A percentile compares a stretch with the other conserved stretches of the same genome.
Conservation (phyloP, 2,797 vertebrate species). For the Hapalemur alaotrensis region DNA sequence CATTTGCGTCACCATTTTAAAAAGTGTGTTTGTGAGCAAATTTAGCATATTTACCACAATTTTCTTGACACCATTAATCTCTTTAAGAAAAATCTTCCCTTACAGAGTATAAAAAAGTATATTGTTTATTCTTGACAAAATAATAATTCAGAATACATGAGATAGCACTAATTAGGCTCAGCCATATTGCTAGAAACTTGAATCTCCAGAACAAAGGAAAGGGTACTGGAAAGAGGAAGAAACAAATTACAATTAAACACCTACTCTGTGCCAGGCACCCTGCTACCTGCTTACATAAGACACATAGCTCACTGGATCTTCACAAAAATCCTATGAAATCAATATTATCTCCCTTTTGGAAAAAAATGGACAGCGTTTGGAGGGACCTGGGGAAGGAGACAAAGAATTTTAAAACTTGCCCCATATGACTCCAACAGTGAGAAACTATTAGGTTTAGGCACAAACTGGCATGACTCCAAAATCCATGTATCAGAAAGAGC, state of each 20-base stretch:
- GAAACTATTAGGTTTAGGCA: not conserved
- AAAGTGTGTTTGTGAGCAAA: not conserved
- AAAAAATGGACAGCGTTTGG: not conserved
- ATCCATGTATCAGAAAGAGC: not conserved
- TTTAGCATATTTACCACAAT: not conserved
- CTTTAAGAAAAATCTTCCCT: not conserved
- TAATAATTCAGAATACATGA: constrained; percentile 2
- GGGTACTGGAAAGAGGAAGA: not conserved
- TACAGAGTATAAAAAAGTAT: not conserved
- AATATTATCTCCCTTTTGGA: not conserved
- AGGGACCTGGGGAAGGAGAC: not conserved
- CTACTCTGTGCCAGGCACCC: not conserved
- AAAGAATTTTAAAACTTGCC: not conserved
- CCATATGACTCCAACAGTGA: not conserved
- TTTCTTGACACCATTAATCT: not conserved
- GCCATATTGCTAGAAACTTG: not conserved
- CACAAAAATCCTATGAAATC: not conserved
- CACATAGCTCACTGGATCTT: not conserved
- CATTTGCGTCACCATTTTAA: not conserved
- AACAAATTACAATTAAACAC: not conserved
- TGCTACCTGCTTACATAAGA: not conserved
- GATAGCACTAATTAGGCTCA: not conserved
- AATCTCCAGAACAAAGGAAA: not conserved
- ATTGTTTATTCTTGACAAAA: not conserved
- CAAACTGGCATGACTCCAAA: not conserved